A percentile compares a stretch with the other conserved stretches of the same genome.
phyloP scores from a whole-genome alignment of 1,140 invertebrate genomes.

The Lepidostoma basale region DNA sequence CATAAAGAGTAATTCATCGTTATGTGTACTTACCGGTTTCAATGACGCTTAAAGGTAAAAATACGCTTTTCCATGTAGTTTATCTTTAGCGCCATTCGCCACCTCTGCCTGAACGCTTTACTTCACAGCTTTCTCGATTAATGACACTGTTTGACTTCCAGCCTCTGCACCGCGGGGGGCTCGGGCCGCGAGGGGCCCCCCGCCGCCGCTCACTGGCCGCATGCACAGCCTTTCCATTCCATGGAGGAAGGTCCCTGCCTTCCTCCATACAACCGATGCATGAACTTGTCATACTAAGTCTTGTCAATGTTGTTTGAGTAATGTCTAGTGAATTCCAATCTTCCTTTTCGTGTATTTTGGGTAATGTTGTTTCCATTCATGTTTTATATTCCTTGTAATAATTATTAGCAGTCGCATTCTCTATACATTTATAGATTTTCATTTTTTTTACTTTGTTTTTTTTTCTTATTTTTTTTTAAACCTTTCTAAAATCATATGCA shows the following conservation, averaged over 20 bases:
- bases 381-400: conserved; percentile 20
- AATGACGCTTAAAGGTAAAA: conserved; percentile 18
- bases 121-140: conserved; percentile 1
- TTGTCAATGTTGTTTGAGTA: conserved; percentile 15
- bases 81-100: background rate
- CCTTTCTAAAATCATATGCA: conserved; percentile 12
- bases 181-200: too few species aligned
- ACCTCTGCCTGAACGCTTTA: conserved; percentile 6
- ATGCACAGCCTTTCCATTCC: conserved; percentile 1
- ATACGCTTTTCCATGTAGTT: conserved; percentile 5
- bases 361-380: conserved; percentile 14
- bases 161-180: too few species aligned
- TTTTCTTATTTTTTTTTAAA: conserved; percentile 17
- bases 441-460: conserved; percentile 27
- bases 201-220: background rate
- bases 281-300: background rate
- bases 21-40: background rate
- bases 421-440: conserved; percentile 19
- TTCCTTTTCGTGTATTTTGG: conserved; percentile 19
- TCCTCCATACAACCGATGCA: background rate
- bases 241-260: background rate
- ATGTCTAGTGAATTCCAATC: conserved; percentile 10
- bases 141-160: background rate
- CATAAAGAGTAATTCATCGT: background rate
- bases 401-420: conserved; percentile 19